These are phyloP conservation scores for Amorpha juglandis DNA, from an alignment of 2,888 invertebrate genomes.

Conservation along the genomic window DNA sequence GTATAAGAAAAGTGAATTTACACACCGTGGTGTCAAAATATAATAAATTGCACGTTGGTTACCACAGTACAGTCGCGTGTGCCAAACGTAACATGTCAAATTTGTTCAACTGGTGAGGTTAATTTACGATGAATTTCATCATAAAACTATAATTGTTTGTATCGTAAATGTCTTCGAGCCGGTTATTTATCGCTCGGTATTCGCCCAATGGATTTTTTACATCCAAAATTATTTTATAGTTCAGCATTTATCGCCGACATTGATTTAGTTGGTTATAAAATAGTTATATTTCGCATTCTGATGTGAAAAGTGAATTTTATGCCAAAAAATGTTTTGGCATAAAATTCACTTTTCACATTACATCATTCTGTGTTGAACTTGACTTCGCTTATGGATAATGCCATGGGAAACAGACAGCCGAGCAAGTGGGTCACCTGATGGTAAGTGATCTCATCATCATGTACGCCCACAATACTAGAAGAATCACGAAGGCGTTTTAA, in stretches of 20 bases:
- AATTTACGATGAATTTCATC: constrained; percentile 29
- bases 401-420: too few species aligned
- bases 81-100: constrained; percentile 16
- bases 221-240: constrained; percentile 11
- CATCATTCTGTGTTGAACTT: background rate
- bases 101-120: background rate
- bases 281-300: background rate
- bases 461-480: too few species aligned
- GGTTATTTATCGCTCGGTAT: constrained; percentile 14
- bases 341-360: too few species aligned
- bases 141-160: constrained; percentile 34
- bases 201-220: constrained; percentile 17
- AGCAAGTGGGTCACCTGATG: too few species aligned
- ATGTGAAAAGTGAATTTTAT: background rate
- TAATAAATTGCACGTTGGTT: constrained; percentile 1
- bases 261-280: constrained; percentile 12
- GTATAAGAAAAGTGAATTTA: background rate
- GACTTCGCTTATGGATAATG: too few species aligned
- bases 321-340: constrained; percentile 5
- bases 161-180: constrained; percentile 29
- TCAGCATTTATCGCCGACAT: background rate
- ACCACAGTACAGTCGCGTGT: constrained; percentile 10
- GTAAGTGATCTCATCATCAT: too few species aligned
- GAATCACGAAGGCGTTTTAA: too few species aligned
- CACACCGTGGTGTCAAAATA: constrained; percentile 3